Base-by-base conservation (phyloP, 1,140 invertebrate genomes). In the Orchestia grillus region DNA sequence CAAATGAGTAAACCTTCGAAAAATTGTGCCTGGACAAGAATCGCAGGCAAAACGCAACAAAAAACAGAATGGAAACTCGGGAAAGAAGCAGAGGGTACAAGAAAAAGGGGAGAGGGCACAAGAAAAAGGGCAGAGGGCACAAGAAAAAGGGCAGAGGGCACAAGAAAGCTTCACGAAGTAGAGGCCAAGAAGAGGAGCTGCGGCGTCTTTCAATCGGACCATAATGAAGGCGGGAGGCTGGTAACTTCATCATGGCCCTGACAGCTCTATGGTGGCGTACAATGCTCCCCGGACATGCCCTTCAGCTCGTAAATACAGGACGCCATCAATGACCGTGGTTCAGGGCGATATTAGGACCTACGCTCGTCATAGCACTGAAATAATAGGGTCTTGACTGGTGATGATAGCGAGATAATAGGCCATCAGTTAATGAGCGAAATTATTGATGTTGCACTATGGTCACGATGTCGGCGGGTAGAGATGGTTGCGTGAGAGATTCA, bases 201-300 rank as follows among this genome's bases (percentile, higher is more conserved):
- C 62, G 62, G 28, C 11, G 62, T 77, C 62, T 77, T 77, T 77
- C 62, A 77, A 77, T 77, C 15, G 28, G 62, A 77, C 15, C 88
- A 90, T 90, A 90, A 90, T 90, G 88, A 90, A 90, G 43, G 88
- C 88, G 42, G n/a, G 88, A 42, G 88, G 88, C 43, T 44, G 88
- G 43, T 28, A 90, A 42, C 88, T 90, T 90, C 88, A 90, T 90
- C 88, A 90, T 90, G 88, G 28, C 41, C 41, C 88, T 41, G 88
- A 90, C 88, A 90, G 88, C 88, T 90, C 88, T 90, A 44, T 90
- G 42, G 88, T 90, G 88, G n/a, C 88, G 88, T 42, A 90, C 88
- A 90, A 90, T 90, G 88, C n/a, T 42, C 8, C 15, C 36, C n/a
- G 41, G 88, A 44, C 88, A 90, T 41, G 43, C 41, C 88, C 43